These are phyloP conservation scores for Raphicerus campestris DNA, from an alignment of 2,113 vertebrate genomes.

Conservation along the genomic window DNA sequence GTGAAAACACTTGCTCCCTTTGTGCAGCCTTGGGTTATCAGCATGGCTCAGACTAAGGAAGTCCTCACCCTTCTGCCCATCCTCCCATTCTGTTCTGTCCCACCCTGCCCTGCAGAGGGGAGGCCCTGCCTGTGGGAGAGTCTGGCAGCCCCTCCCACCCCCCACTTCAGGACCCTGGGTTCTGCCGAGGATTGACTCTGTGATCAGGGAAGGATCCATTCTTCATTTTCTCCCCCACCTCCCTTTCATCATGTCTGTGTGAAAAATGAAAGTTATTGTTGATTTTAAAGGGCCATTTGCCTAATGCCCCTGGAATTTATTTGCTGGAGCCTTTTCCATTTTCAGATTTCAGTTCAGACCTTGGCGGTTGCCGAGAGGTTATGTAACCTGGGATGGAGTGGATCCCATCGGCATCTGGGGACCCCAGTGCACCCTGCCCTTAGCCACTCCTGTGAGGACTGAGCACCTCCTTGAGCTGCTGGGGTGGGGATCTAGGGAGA, in stretches of 20 bases:
- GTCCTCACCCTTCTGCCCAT: not conserved
- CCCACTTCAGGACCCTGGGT: not conserved
- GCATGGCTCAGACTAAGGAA: not conserved
- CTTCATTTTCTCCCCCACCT: not conserved
- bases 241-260: slow-evolving; percentile 25
- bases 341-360: slow-evolving; percentile 58
- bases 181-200: not conserved
- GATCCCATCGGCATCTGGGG: slow-evolving; percentile 11
- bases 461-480: not conserved
- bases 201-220: not conserved
- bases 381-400: slow-evolving; percentile 52
- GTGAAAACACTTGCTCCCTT: not conserved
- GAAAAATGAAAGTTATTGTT: slow-evolving; percentile 61
- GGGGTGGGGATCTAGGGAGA: not conserved
- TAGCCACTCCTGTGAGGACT: not conserved
- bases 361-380: slow-evolving; percentile 24
- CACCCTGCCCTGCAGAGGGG: not conserved
- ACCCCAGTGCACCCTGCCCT: not conserved
- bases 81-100: not conserved
- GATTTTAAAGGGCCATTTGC: slow-evolving; percentile 59
- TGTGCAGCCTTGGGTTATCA: not conserved
- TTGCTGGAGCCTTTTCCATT: slow-evolving; percentile 59
- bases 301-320: slow-evolving; percentile 73
- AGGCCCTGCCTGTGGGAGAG: not conserved
- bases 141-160: not conserved